A percentile compares a stretch with the other conserved stretches of the same genome.
Conservation (phyloP, 2,888 invertebrate species). For the Adelphocoris suturalis region DNA sequence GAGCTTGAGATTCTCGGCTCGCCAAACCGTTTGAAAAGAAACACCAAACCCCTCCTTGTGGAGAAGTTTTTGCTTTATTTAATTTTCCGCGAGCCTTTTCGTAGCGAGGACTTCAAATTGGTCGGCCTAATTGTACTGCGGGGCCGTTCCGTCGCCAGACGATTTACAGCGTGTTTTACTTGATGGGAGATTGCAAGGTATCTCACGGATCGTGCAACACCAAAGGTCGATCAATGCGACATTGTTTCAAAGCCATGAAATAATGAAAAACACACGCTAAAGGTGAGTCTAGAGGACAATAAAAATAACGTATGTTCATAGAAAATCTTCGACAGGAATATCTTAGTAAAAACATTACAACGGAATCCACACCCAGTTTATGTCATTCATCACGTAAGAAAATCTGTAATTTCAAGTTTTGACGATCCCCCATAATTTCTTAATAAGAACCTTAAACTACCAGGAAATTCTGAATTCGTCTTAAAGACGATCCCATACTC, state of each 20-base stretch:
- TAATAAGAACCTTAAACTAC: too few species aligned
- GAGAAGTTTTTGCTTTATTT: constrained; percentile 3
- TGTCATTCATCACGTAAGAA: too few species aligned
- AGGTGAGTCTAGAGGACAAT: too few species aligned
- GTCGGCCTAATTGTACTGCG: constrained; percentile 56
- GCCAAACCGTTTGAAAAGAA: constrained; percentile 60
- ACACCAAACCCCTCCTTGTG: constrained; percentile 28
- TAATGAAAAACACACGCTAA: neutral
- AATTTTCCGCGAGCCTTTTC: neutral
- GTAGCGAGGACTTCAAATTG: constrained; percentile 40
- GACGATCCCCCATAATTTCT: too few species aligned
- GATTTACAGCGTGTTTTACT: constrained; percentile 62
- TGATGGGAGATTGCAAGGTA: constrained; percentile 38
- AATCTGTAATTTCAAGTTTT: too few species aligned
- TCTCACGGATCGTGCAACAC: constrained; percentile 4
- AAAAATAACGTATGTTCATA: too few species aligned
- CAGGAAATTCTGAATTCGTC: too few species aligned
- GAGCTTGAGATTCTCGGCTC: constrained; percentile 53
- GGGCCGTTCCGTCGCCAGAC: neutral
- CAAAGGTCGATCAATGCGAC: neutral
- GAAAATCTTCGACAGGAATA: too few species aligned
- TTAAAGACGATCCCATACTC: too few species aligned
- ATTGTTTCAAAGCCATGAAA: constrained; percentile 6
- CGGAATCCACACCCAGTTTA: too few species aligned
- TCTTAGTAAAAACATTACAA: too few species aligned